Base-by-base conservation (phyloP, 1,140 invertebrate genomes). In the Tyrophagus putrescentiae region DNA sequence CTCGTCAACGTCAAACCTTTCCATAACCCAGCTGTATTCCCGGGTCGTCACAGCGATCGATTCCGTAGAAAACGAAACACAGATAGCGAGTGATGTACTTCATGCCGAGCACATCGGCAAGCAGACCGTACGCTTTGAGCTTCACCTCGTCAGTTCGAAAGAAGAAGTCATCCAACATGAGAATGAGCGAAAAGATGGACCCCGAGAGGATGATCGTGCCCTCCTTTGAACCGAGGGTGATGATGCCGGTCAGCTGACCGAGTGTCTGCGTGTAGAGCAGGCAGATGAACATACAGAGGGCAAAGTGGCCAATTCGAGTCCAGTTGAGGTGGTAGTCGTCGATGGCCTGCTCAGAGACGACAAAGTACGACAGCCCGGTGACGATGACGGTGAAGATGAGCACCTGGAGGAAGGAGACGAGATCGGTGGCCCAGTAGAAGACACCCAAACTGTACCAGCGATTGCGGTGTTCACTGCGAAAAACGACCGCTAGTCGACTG, bases 381-480 rank as follows among this genome's bases (percentile, higher is more conserved):
- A 54, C 39, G 13, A 27, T 23, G n/a, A 54, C 7, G 27, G 52
- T 34, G 7, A 31, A 27, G 13, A 54, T 31, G 52, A 3, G 21
- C 13, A 54, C 25, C 39, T 54, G 31, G 27, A 54, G n/a, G 11
- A 54, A 13, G 3, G 16, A 11, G 13, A 54, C 28, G 25, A 54
- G 32, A 16, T 11, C 25, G 25, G 25, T n/a, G n/a, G 52, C 32
- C 28, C 1, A 54, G 27, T 54, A 54, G 52, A 54, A 54, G 13
- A 54, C 52, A 2, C 52, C 52, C 28, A 54, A 27, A 54, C 52
- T 54, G 25, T 54, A 54, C 52, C 52, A 54, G 9, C 52, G 52
- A 54, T 54, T 54, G 2, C 27, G 52, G 16, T 54, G 28, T 54
- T 54, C 52, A 31, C 27, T 54, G 4, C 25, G n/a, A 27, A 54